Base-by-base conservation (phyloP, 2,113 vertebrate species). In the Theristicus caerulescens region DNA sequence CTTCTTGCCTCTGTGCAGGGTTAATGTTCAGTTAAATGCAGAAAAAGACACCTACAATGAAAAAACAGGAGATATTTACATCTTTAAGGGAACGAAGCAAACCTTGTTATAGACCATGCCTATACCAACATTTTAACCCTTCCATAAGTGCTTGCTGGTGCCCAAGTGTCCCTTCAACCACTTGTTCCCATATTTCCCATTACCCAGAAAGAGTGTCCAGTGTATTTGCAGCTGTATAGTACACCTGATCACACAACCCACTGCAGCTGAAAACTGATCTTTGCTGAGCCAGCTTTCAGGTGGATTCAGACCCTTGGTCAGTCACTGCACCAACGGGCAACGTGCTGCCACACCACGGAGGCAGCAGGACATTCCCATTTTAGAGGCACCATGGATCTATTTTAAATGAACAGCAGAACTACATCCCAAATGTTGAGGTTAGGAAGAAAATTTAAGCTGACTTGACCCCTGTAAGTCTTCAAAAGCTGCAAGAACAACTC, bases 331-430 rank as follows among this genome's bases (percentile, higher is more conserved):
- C 27, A 10, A 10, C 9, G 10, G 6, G 47, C 25, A 57, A 73
- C 1, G 26, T 8, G 20, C 26, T 65, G 58, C 31, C n/a, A 9
- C 44, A 32, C 26, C 59, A 71, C 0, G 0, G 16, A 38, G 25
- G 34, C 62, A 71, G 26, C 5, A 71, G 27, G 29, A 27, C 22
- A 19, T 58, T 42, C 16, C 55, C 16, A 6, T 57, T 47, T 46
- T 14, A 67, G 29, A 62, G 47, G 82, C 31, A 58, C 13, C 38
- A 38, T 3, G 32, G 42, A 49, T 36, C 34, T 58, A 9, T 29
- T 74, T 36, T 34, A 94, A 80, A 71, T 8, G 9, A 84, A 52
- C 7, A 71, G 34, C 26, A 64, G 77, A 77, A 72, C 51, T 54
- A 14, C 24, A 64, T 8, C 13, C 10, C 24, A 32, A 34, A 51